phyloP scores from a whole-genome alignment of 1,140 invertebrate genomes.

The Drosophila pruinosa region DNA sequence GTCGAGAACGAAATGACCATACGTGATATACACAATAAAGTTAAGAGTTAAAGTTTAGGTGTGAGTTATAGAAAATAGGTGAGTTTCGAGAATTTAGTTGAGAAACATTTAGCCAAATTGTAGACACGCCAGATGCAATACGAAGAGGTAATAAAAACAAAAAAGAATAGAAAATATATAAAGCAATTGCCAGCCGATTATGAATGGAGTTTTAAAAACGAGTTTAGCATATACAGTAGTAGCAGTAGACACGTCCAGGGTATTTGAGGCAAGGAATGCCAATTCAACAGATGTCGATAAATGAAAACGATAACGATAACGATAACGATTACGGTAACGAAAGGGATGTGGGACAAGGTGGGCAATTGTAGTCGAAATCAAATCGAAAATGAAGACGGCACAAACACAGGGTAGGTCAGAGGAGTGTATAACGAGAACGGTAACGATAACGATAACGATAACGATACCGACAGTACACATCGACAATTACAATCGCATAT shows the following conservation, averaged over 20 bases:
- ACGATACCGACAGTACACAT: neutral
- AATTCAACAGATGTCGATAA: neutral
- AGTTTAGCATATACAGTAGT: too few species aligned
- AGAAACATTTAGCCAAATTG: constrained; percentile 7
- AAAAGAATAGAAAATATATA: neutral
- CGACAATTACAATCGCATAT: neutral
- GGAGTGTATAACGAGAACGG: neutral
- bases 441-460: neutral
- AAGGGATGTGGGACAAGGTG: neutral
- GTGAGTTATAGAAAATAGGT: constrained; percentile 6
- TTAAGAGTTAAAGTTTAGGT: neutral
- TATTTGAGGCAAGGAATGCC: constrained; percentile 22
- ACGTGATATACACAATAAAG: neutral
- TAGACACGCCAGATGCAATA: neutral
- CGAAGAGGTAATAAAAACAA: too few species aligned
- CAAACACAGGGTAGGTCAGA: neutral
- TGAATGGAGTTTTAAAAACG: neutral
- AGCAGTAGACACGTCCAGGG: constrained; percentile 17
- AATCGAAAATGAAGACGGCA: neutral
- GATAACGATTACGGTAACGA: neutral
- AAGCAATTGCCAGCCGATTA: neutral
- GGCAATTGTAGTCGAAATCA: neutral
- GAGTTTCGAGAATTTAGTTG: neutral
- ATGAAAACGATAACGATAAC: neutral
- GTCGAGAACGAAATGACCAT: constrained; percentile 3